A percentile compares a stretch with the other conserved stretches of the same genome.
Conservation (phyloP, 2,797 vertebrate genomes). For the Hapalemur alaotrensis region DNA sequence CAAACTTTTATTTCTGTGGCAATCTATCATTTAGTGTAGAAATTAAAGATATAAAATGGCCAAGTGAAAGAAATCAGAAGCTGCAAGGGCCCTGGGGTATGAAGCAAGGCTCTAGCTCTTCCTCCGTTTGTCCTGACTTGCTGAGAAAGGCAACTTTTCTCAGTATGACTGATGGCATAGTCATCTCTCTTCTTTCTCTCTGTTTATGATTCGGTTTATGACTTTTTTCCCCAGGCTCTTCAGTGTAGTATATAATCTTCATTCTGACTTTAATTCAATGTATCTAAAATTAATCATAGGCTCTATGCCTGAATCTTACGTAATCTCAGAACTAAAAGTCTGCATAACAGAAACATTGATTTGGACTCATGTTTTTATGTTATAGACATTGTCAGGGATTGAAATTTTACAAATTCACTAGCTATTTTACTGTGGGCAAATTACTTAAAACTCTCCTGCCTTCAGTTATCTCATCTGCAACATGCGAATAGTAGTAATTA, state of each 20-base stretch:
- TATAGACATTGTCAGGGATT: background rate
- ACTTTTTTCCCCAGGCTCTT: background rate
- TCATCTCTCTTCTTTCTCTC: background rate
- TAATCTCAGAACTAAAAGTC: background rate
- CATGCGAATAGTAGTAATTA: background rate
- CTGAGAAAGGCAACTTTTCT: background rate
- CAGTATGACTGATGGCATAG: background rate
- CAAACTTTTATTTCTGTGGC: background rate
- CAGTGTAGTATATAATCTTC: background rate
- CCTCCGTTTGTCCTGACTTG: background rate
- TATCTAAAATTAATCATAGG: background rate
- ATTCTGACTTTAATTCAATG: background rate
- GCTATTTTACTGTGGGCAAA: background rate
- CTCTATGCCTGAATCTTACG: background rate
- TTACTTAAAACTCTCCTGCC: background rate
- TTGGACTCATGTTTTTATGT: background rate
- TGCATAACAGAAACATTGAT: background rate
- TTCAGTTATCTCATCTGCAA: background rate
- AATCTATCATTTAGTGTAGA: background rate
- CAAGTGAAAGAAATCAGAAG: background rate
- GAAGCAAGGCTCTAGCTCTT: background rate
- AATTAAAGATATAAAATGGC: background rate
- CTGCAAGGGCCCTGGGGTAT: fast-evolving
- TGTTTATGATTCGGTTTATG: background rate
- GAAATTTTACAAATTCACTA: background rate